Evolutionary conservation across 2,888 invertebrate genomes (phyloP).

Genomic region (Pecten maximus): DNA sequence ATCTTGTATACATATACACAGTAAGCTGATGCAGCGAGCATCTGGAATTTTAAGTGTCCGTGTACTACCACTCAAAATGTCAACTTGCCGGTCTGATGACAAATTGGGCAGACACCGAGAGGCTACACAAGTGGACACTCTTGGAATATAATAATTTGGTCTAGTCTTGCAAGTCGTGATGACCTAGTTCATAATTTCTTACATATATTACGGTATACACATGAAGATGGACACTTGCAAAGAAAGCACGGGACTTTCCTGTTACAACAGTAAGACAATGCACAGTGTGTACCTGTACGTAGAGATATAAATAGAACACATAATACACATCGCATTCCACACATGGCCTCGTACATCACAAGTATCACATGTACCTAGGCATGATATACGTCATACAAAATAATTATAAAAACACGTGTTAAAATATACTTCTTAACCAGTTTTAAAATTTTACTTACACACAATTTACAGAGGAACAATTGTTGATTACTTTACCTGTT

Average conservation of each 20-base stretch:
- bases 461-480: neutral
- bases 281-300: neutral
- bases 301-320: neutral
- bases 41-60: neutral
- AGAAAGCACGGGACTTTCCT: neutral
- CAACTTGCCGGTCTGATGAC: neutral
- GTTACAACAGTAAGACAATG: neutral
- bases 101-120: neutral
- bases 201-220: neutral
- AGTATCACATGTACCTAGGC: neutral
- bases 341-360: neutral
- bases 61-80: neutral
- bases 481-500: neutral
- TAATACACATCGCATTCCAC: slow-evolving; percentile 1
- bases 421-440: neutral
- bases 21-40: too few species aligned
- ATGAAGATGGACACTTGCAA: neutral
- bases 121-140: neutral
- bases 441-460: neutral
- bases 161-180: neutral
- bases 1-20: too few species aligned
- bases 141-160: neutral
- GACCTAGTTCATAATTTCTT: neutral
- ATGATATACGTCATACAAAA: neutral
- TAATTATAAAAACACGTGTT: neutral